Conservation (phyloP, 2,113 vertebrate genomes). For the Alaudala cheleensis region DNA sequence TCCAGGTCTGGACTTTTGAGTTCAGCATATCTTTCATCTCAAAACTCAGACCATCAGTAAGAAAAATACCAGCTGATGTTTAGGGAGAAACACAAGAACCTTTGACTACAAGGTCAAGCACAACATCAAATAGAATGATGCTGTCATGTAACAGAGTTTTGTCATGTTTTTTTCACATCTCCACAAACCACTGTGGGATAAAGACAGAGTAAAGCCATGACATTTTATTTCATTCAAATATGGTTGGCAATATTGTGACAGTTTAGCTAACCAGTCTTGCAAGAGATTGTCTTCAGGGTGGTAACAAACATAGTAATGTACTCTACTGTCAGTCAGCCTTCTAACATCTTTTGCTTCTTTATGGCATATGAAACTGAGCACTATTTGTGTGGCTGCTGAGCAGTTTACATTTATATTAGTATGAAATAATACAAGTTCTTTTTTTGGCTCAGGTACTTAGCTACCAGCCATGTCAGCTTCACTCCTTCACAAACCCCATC, state of each 20-base stretch:
- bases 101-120: background rate
- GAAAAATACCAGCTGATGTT: background rate
- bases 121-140: background rate
- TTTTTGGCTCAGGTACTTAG: background rate
- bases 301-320: background rate
- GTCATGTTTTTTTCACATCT: background rate
- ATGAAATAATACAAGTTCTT: background rate
- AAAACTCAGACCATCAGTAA: background rate
- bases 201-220: background rate
- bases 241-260: background rate
- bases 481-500: background rate
- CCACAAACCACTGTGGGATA: background rate
- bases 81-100: background rate
- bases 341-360: background rate
- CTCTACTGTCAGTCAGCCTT: background rate
- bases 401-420: background rate
- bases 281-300: background rate
- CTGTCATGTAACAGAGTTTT: background rate
- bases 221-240: background rate
- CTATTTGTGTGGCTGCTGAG: background rate
- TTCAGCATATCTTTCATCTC: background rate
- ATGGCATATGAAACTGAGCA: background rate
- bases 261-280: background rate
- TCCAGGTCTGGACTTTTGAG: background rate
- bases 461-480: background rate